Base-by-base conservation (phyloP, 1,140 invertebrate genomes). In the Agrypnia vestita region DNA sequence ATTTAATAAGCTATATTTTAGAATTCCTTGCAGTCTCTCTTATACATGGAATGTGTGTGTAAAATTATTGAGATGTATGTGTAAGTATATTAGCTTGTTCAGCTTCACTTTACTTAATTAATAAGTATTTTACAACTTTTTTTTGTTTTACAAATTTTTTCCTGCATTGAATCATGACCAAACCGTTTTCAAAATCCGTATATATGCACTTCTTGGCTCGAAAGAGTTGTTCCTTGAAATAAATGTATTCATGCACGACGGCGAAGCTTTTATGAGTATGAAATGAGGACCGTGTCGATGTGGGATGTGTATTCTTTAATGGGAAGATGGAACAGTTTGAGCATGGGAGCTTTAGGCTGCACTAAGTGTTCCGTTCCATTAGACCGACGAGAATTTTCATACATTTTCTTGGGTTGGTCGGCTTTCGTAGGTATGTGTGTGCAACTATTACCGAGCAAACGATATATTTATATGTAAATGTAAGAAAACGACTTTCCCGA, bases 301-400 rank as follows among this genome's bases (percentile, higher is more conserved):
- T 12, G 55, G 47, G 21, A 53, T 64, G 51, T 69, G 53, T 74
- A 79, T 55, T 74, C 78, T 49, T 69, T 77, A 76, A 80, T 79
- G 51, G 79, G 64, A 43, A 72, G 46, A 55, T 61, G 69, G 80
- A 83, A 79, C 79, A 64, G 79, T 83, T 80, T 64, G 78, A 80
- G 78, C 59, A 49, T 49, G 78, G 75, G 77, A 80, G 73, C 74
- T 59, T 47, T 73, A 56, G 75, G 75, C 64, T 61, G 21, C 64
- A 76, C 78, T 83, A 83, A 80, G 82, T 83, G 82, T 83, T 83
- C 79, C 61, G 71, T 80, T 83, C 82, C 82, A 83, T 83, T 83
- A 83, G 79, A 83, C 75, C 59, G 71, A 78, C 81, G 79, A 80
- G 82, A 83, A 80, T 83, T 83, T 83, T 83, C 82, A 83, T 83